Evolutionary conservation across 1,140 invertebrate genomes (phyloP).

Genomic region (Pomacea maculata): DNA sequence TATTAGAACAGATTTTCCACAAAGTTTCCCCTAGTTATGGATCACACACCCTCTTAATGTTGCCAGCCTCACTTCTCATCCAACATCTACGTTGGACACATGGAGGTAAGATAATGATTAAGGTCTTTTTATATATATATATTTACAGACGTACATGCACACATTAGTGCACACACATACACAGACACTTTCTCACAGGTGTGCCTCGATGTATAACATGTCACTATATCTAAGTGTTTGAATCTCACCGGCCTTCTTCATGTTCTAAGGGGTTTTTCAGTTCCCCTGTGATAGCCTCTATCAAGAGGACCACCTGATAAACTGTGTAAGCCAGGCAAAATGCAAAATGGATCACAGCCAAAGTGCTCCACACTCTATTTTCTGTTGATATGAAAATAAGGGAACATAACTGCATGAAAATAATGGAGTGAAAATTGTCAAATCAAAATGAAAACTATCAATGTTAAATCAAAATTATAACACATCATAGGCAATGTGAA

Average conservation of each 20-base stretch:
- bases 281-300: constrained; percentile 34
- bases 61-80: too few species aligned
- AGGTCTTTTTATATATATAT: too few species aligned
- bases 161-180: background rate
- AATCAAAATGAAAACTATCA: too few species aligned
- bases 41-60: too few species aligned
- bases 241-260: constrained; percentile 49
- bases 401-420: too few species aligned
- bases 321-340: constrained; percentile 44
- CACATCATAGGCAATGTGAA: too few species aligned
- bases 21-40: too few species aligned
- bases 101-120: too few species aligned
- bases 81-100: too few species aligned
- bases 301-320: constrained; percentile 40
- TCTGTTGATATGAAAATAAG: constrained; percentile 1
- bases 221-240: background rate
- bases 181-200: background rate
- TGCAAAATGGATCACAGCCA: constrained; percentile 27
- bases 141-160: background rate
- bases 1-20: too few species aligned
- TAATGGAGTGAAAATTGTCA: too few species aligned
- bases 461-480: too few species aligned
- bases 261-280: constrained; percentile 49
- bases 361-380: background rate
- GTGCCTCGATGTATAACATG: background rate